These are phyloP conservation scores for Columba livia DNA, from an alignment of 2,113 vertebrate species.

Conservation along the genomic window DNA sequence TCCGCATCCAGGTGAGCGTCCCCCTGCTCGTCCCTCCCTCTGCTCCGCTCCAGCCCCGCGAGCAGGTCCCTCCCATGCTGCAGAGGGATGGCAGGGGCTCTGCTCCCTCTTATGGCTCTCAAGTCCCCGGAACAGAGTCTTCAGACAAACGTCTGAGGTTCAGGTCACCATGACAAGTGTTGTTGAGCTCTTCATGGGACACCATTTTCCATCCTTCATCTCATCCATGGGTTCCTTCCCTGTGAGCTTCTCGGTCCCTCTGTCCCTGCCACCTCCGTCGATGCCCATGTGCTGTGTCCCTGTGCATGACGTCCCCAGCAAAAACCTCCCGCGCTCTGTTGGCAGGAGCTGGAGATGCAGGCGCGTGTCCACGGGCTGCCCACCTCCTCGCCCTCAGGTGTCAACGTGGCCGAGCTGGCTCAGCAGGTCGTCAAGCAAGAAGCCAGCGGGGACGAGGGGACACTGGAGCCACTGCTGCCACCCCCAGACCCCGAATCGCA, in stretches of 20 bases:
- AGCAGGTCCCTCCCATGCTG: neutral
- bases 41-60: neutral
- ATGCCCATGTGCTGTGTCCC: fast-evolving
- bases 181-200: neutral
- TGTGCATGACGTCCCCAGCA: fast-evolving
- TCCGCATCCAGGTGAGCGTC: constrained; percentile 88
- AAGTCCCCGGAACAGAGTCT: neutral
- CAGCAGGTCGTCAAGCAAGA: constrained; percentile 89
- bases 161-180: neutral
- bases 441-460: constrained; percentile 78
- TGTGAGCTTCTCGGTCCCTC: neutral
- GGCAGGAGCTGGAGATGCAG: constrained; percentile 97
- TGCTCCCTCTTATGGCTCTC: neutral
- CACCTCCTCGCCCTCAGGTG: constrained; percentile 83
- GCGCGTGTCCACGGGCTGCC: constrained; percentile 90
- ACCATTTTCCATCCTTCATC: neutral
- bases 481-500: constrained; percentile 62
- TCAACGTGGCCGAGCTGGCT: constrained; percentile 84
- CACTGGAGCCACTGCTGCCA: constrained; percentile 69
- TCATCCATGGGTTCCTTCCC: neutral
- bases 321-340: neutral
- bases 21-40: neutral
- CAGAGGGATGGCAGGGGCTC: fast-evolving
- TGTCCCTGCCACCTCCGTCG: neutral
- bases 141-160: neutral